Evolutionary conservation across 2,888 invertebrate species (phyloP).

Genomic region (Hyalella azteca): DNA sequence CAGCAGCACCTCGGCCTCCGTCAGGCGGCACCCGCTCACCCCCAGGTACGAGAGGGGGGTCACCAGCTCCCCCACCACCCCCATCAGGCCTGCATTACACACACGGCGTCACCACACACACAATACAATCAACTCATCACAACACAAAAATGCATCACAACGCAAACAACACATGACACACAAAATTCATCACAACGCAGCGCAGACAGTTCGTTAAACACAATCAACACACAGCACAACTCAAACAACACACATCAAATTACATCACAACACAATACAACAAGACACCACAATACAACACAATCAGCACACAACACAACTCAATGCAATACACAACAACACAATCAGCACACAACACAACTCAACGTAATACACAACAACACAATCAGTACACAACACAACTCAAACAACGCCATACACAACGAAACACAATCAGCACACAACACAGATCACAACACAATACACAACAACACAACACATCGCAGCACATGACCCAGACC

Average conservation of each 20-base stretch:
- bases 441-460: background rate
- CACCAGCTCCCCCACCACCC: background rate
- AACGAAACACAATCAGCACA: background rate
- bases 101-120: background rate
- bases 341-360: background rate
- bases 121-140: background rate
- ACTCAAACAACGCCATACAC: background rate
- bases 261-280: background rate
- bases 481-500: background rate
- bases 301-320: background rate
- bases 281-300: background rate
- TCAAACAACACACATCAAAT: background rate
- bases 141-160: background rate
- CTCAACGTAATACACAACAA: background rate
- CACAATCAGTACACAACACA: background rate
- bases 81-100: background rate
- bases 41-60: conserved; percentile 13
- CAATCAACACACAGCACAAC: background rate
- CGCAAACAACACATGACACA: background rate
- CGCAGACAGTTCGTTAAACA: background rate
- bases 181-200: background rate
- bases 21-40: conserved; percentile 12
- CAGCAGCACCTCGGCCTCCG: background rate
- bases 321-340: background rate
- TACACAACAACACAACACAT: no score